Conservation (phyloP, 92 coral and sea anemone genomes). For the Metridium senile region DNA sequence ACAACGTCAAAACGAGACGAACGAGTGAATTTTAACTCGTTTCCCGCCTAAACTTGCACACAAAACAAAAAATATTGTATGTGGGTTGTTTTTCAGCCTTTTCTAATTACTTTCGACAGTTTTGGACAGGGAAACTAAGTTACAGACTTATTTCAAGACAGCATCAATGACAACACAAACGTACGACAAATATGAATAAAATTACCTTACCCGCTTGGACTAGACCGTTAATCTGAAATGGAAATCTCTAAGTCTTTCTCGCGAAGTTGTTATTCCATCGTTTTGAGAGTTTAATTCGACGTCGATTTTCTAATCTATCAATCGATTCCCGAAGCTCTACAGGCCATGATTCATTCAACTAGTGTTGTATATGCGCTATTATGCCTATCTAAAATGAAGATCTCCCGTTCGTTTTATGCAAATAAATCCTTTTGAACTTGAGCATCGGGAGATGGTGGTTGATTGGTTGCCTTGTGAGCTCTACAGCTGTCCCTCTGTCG, state of each 20-base stretch:
- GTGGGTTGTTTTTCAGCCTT: background rate
- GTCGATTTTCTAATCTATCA: background rate
- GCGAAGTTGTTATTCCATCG: background rate
- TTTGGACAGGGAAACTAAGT: background rate
- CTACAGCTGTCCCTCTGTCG: conserved; percentile 11
- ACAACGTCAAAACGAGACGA: background rate
- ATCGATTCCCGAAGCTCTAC: background rate
- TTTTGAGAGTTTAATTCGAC: background rate
- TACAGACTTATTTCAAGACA: background rate
- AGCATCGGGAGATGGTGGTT: background rate
- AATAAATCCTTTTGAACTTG: conserved; percentile 12
- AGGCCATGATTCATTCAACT: background rate
- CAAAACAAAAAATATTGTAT: background rate
- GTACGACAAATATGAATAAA: background rate
- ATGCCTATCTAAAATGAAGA: conserved; percentile 10
- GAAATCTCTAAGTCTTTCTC: background rate
- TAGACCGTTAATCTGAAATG: background rate
- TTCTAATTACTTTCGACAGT: background rate
- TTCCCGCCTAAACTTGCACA: background rate
- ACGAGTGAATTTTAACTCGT: background rate
- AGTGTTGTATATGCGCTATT: background rate
- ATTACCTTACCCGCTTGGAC: background rate
- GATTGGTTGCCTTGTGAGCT: conserved; percentile 15
- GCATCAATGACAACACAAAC: background rate
- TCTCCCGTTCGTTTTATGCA: conserved; percentile 24